Evolutionary conservation across 2,113 vertebrate genomes (phyloP).

Genomic region (Ancistrus triradiatus): DNA sequence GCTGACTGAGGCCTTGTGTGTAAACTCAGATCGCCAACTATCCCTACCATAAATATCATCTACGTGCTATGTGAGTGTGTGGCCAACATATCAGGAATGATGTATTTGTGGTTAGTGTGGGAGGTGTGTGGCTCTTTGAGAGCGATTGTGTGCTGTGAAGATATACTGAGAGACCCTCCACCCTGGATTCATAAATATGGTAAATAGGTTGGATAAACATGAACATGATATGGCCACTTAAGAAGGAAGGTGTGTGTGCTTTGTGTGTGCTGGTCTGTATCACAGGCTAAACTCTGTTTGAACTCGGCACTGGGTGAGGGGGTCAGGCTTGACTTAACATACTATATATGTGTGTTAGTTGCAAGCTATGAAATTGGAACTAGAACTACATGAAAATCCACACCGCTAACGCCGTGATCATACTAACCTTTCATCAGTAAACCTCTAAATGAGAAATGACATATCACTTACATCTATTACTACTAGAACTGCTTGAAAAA

Average conservation of each 20-base stretch:
- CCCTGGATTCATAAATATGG: constrained; percentile 20
- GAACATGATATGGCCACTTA: constrained; percentile 1
- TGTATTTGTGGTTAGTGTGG: constrained; percentile 20
- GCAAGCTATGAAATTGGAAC: too few relatives aligned
- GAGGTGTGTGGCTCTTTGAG: not conserved
- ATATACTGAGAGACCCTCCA: constrained; percentile 26
- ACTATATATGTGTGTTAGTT: not conserved
- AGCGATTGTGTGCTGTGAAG: constrained; percentile 14
- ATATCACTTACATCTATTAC: too few relatives aligned
- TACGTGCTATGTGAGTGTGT: constrained; percentile 12
- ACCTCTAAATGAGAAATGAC: too few relatives aligned
- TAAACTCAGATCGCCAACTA: constrained; percentile 23
- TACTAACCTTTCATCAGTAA: too few relatives aligned
- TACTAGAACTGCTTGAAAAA: too few relatives aligned
- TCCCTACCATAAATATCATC: constrained; percentile 24
- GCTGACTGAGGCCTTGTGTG: constrained; percentile 3
- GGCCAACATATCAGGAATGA: constrained; percentile 17
- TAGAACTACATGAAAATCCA: too few relatives aligned
- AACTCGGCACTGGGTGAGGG: constrained; percentile 5
- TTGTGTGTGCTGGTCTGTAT: not conserved
- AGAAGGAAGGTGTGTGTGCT: constrained; percentile 27
- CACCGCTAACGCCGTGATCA: too few relatives aligned
- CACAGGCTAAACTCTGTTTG: constrained; percentile 11
- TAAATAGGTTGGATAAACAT: constrained; percentile 20
- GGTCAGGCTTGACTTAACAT: constrained; percentile 7